These are phyloP conservation scores for Tiliacea aurago DNA, from an alignment of 2,888 invertebrate species.

Conservation along the genomic window DNA sequence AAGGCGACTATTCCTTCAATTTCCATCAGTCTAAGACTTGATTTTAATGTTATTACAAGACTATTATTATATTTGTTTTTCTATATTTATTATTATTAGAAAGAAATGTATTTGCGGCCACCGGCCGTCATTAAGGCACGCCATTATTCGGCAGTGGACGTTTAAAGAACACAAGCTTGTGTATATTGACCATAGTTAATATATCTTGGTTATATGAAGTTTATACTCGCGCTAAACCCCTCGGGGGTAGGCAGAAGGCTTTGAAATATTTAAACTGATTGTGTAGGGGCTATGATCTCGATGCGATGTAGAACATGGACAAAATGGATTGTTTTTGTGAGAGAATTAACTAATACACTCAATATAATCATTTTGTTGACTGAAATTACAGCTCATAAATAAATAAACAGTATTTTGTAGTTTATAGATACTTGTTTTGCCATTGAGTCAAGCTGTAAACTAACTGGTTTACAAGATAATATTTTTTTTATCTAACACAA, in stretches of 20 bases:
- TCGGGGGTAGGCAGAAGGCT: slow-evolving; percentile 43
- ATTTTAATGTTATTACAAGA: slow-evolving; percentile 55
- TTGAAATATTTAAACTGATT: slow-evolving; percentile 52
- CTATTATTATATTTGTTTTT: slow-evolving; percentile 54
- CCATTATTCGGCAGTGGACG: slow-evolving; percentile 17
- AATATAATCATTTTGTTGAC: neutral
- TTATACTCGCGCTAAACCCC: slow-evolving; percentile 37
- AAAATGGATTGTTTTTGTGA: slow-evolving; percentile 53
- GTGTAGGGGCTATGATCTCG: slow-evolving; percentile 63
- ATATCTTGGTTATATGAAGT: slow-evolving; percentile 49
- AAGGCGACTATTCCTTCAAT: slow-evolving; percentile 32
- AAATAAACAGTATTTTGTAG: neutral
- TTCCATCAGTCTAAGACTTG: slow-evolving; percentile 49
- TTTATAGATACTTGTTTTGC: neutral
- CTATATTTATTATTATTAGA: slow-evolving; percentile 51
- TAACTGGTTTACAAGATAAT: neutral
- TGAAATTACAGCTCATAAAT: neutral
- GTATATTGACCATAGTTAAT: slow-evolving; percentile 42
- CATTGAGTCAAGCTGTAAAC: neutral
- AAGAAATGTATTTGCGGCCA: slow-evolving; percentile 30
- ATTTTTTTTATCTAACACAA: neutral
- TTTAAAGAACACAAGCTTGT: slow-evolving; percentile 42
- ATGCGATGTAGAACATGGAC: slow-evolving; percentile 55
- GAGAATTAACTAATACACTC: neutral
- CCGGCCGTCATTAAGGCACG: slow-evolving; percentile 16